These are phyloP conservation scores for Ictidomys tridecemlineatus DNA, from an alignment of 2,113 vertebrate genomes.

Conservation along the genomic window DNA sequence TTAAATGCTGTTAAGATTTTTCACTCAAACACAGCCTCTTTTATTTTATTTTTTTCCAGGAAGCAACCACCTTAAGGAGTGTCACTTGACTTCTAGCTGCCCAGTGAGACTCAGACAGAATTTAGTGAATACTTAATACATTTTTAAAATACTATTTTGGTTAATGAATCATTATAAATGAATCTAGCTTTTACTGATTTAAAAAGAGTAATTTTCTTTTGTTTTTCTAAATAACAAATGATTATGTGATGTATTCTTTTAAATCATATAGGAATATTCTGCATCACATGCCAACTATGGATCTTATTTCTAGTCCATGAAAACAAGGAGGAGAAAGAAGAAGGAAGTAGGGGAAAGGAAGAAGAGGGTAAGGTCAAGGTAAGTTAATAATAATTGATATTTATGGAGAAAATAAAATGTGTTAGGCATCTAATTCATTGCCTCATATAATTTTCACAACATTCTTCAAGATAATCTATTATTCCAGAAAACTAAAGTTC, in stretches of 20 bases:
- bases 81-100: neutral
- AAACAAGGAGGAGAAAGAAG: neutral
- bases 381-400: neutral
- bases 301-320: neutral
- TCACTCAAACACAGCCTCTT: neutral
- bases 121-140: neutral
- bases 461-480: neutral
- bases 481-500: neutral
- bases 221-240: slow-evolving; percentile 17
- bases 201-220: neutral
- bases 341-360: neutral
- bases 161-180: neutral
- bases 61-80: neutral
- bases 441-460: neutral
- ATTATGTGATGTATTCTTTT: neutral
- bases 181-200: neutral
- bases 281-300: neutral
- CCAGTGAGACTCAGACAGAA: neutral
- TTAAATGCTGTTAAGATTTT: slow-evolving; percentile 25
- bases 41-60: neutral
- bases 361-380: neutral
- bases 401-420: neutral
- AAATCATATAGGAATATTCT: neutral
- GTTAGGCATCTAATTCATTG: neutral
- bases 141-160: neutral